Evolutionary conservation across 2,113 vertebrate species (phyloP).

Genomic region (Euleptes europaea): DNA sequence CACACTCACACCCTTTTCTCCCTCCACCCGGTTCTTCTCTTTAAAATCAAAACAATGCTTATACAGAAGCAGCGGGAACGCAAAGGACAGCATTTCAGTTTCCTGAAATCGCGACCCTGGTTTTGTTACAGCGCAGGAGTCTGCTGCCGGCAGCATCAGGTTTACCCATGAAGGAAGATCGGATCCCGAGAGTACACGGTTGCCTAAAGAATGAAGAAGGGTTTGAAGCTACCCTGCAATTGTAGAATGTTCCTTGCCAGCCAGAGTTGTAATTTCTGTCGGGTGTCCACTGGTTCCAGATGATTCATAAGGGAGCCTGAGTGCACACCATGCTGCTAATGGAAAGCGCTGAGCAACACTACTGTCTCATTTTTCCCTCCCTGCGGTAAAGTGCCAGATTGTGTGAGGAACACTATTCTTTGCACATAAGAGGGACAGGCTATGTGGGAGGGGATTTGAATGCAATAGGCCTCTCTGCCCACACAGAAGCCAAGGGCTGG

Average conservation of each 20-base stretch:
- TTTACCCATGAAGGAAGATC: background rate
- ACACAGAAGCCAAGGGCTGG: background rate
- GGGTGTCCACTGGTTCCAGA: background rate
- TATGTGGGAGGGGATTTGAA: background rate
- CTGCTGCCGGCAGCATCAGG: background rate
- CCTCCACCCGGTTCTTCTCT: no score
- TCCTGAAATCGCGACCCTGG: background rate
- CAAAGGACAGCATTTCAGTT: no score
- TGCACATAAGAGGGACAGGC: background rate
- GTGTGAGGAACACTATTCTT: background rate
- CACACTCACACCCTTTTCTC: no score
- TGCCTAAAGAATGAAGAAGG: background rate
- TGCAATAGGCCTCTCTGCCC: background rate
- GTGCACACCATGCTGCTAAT: background rate
- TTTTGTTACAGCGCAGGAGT: background rate
- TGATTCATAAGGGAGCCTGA: background rate
- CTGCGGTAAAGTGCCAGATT: background rate
- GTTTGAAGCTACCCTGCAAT: background rate
- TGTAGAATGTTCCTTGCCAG: background rate
- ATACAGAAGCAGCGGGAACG: no score
- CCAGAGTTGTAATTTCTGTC: background rate
- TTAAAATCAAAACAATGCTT: no score
- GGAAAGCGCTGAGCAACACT: background rate
- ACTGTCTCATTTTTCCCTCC: background rate
- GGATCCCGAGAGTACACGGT: background rate